Evolutionary conservation across 2,797 vertebrate species (phyloP).

Genomic region (Lacerta bilineata): DNA sequence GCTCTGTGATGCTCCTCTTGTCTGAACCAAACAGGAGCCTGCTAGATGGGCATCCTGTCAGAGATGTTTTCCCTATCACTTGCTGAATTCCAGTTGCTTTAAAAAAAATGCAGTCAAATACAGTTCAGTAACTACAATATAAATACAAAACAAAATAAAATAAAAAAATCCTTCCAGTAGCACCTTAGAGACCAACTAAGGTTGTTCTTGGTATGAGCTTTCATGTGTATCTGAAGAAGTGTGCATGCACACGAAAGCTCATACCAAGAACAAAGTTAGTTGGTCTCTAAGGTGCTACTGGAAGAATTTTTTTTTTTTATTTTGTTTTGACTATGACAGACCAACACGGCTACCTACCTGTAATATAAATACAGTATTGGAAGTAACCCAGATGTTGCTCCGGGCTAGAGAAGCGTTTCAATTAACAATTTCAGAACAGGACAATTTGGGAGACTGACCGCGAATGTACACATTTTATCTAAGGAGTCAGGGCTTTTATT

Average conservation of each 20-base stretch:
- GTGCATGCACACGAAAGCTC: too few relatives aligned
- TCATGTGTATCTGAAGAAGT: too few relatives aligned
- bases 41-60: conserved; percentile 7
- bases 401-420: conserved; percentile 56
- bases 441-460: conserved; percentile 29
- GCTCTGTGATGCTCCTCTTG: neutral
- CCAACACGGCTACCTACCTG: too few relatives aligned
- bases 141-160: conserved; percentile 44
- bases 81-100: conserved; percentile 48
- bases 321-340: too few relatives aligned
- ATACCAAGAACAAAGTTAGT: too few relatives aligned
- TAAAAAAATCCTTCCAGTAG: too few relatives aligned
- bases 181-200: too few relatives aligned
- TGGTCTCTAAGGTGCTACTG: too few relatives aligned
- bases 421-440: conserved; percentile 55
- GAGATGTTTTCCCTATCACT: conserved; percentile 9
- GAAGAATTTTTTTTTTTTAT: too few relatives aligned
- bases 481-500: too few relatives aligned
- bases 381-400: conserved; percentile 38
- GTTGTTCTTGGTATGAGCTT: too few relatives aligned
- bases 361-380: conserved; percentile 57
- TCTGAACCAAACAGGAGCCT: conserved; percentile 15
- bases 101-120: conserved; percentile 64
- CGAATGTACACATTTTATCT: conserved; percentile 27
- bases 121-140: conserved; percentile 58